These are phyloP conservation scores for Silurus lanzhouensis DNA, from an alignment of 2,797 vertebrate species.

Conservation along the genomic window DNA sequence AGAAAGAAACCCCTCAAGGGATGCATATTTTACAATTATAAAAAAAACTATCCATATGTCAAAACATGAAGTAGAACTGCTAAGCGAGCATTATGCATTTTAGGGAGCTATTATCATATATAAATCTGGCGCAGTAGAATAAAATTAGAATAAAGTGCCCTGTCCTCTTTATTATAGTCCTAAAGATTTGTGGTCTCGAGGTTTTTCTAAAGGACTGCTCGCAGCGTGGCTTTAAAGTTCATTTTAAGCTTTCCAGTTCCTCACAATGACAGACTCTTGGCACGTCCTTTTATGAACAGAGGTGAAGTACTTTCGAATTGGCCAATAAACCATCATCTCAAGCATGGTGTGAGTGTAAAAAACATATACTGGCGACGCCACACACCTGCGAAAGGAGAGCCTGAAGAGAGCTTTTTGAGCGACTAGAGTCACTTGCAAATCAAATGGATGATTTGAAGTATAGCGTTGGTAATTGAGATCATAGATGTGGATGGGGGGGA, in stretches of 20 bases:
- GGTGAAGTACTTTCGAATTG: constrained; percentile 47
- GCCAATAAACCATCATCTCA: constrained; percentile 46
- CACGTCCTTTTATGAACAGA: constrained; percentile 51
- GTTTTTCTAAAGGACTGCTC: constrained; percentile 47
- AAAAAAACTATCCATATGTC: constrained; percentile 12
- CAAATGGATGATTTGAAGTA: constrained; percentile 46
- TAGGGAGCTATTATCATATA: constrained; percentile 31
- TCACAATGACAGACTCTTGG: constrained; percentile 56
- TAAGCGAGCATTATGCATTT: constrained; percentile 55
- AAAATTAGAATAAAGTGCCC: constrained; percentile 33
- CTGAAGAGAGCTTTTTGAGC: constrained; percentile 5
- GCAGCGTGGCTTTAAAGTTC: constrained; percentile 48
- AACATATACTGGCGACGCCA: constrained; percentile 21
- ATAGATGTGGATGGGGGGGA: not conserved
- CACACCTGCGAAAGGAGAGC: constrained; percentile 26
- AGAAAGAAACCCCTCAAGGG: not conserved
- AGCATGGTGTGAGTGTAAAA: constrained; percentile 35
- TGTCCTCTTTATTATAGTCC: constrained; percentile 36
- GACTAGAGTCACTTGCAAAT: constrained; percentile 34
- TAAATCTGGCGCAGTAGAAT: constrained; percentile 29
- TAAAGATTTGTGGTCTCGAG: constrained; percentile 50
- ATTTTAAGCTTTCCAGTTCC: constrained; percentile 53
- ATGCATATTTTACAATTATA: constrained; percentile 26
- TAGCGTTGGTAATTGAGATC: constrained; percentile 50
- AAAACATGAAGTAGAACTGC: constrained; percentile 24